A percentile compares a stretch with the other conserved stretches of the same genome.
These are phyloP conservation scores for Agrotis clavis DNA, from an alignment of 2,888 invertebrate species.

Conservation along the genomic window DNA sequence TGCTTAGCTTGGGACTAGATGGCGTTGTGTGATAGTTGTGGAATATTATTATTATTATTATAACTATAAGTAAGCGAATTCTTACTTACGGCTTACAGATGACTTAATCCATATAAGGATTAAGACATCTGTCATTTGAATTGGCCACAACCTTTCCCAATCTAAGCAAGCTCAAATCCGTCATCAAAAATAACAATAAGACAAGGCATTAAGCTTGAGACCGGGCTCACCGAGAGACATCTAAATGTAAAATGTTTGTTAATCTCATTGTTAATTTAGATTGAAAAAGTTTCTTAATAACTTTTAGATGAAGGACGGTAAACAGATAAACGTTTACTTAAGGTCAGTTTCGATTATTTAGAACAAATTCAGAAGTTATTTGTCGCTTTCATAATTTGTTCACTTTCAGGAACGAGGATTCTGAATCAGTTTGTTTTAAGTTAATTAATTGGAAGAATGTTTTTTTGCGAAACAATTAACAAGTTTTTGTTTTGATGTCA, in stretches of 20 bases:
- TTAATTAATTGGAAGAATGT: constrained; percentile 3
- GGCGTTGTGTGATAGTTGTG: no score
- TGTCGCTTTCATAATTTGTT: constrained; percentile 43
- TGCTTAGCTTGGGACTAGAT: no score
- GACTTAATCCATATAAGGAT: no score
- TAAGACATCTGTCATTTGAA: background rate
- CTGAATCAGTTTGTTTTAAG: constrained; percentile 8
- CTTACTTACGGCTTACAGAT: no score
- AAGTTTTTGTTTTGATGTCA: no score
- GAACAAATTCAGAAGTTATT: constrained; percentile 47
- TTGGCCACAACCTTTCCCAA: background rate
- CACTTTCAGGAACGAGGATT: constrained; percentile 14
- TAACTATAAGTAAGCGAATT: no score
- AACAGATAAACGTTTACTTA: constrained; percentile 42
- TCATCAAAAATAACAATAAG: background rate
- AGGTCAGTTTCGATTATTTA: constrained; percentile 52
- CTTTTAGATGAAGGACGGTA: constrained; percentile 26
- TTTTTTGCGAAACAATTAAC: background rate
- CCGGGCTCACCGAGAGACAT: constrained; percentile 28
- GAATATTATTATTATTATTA: no score
- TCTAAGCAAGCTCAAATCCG: background rate
- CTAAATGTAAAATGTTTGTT: constrained; percentile 50
- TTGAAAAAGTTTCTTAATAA: constrained; percentile 55
- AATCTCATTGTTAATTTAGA: constrained; percentile 60
- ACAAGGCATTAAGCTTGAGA: background rate